phyloP scores from a whole-genome alignment of 2,888 invertebrate genomes.

The Chaetoderma sp. region DNA sequence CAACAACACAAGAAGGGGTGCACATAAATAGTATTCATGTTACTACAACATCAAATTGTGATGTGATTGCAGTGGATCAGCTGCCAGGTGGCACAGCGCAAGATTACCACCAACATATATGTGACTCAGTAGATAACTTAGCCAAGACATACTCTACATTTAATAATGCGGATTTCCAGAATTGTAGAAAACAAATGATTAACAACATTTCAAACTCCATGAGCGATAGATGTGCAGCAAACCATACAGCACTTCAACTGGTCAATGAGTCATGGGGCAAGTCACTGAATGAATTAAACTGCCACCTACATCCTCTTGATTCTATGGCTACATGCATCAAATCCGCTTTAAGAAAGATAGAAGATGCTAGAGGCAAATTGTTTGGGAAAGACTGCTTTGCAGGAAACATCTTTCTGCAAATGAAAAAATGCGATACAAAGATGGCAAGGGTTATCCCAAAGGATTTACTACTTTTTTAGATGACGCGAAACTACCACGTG shows the following conservation, averaged over 20 bases:
- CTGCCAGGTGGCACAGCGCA: conserved; percentile 35
- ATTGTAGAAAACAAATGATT: conserved; percentile 12
- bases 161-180: conserved; percentile 8
- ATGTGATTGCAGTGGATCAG: conserved; percentile 29
- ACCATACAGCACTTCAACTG: conserved; percentile 16
- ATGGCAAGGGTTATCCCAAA: conserved; percentile 35
- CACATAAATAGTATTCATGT: conserved; percentile 33
- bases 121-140: conserved; percentile 16
- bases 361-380: conserved; percentile 22
- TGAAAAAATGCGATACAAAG: conserved; percentile 36
- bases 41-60: conserved; percentile 15
- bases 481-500: conserved; percentile 15
- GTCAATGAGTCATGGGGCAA: conserved; percentile 18
- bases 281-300: conserved; percentile 27
- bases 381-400: conserved; percentile 33
- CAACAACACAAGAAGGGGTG: conserved; percentile 33
- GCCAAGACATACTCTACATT: conserved; percentile 13
- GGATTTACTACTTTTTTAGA: conserved; percentile 29
- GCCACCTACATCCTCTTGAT: conserved; percentile 20
- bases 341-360: conserved; percentile 15
- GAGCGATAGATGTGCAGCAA: conserved; percentile 27
- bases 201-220: conserved; percentile 28
- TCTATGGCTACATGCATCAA: conserved; percentile 21
- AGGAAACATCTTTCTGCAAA: conserved; percentile 27
- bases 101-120: conserved; percentile 30